Evolutionary conservation across 2,888 invertebrate genomes (phyloP).

Genomic region (Perizoma affinitatum): DNA sequence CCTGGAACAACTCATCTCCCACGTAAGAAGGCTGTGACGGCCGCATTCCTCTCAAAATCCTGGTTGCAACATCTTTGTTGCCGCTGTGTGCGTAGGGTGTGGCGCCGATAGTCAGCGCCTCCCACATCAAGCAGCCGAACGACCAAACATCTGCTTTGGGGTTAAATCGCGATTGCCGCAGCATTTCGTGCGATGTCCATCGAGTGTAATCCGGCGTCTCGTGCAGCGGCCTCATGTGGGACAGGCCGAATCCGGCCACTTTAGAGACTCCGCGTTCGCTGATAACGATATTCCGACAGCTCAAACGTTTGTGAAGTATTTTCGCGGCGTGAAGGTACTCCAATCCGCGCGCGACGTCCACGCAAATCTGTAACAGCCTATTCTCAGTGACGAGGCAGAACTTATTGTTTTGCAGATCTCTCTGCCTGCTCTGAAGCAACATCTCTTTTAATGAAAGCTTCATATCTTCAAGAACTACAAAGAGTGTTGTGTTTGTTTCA

Average conservation of each 20-base stretch:
- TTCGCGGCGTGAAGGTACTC: conserved; percentile 87
- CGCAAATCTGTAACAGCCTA: conserved; percentile 85
- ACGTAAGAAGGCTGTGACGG: conserved; percentile 90
- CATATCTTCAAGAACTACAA: conserved; percentile 89
- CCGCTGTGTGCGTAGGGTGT: conserved; percentile 90
- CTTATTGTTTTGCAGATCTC: conserved; percentile 79
- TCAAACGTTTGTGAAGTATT: conserved; percentile 89
- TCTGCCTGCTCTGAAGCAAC: conserved; percentile 85
- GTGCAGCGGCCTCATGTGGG: conserved; percentile 85
- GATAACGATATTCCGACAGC: conserved; percentile 88
- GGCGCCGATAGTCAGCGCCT: conserved; percentile 90
- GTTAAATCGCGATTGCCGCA: conserved; percentile 87
- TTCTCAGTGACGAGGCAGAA: conserved; percentile 86
- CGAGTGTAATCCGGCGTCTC: conserved; percentile 89
- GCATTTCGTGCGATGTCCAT: conserved; percentile 92
- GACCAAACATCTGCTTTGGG: conserved; percentile 93
- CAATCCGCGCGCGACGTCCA: conserved; percentile 89
- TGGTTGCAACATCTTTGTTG: conserved; percentile 86
- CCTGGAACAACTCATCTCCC: conserved; percentile 91
- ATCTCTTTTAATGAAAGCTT: conserved; percentile 88
- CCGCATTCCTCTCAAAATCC: conserved; percentile 88
- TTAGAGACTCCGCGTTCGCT: conserved; percentile 87
- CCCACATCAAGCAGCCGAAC: conserved; percentile 92
- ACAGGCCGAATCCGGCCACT: conserved; percentile 89
- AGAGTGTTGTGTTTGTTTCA: conserved; percentile 89